Base-by-base conservation (phyloP, 2,888 invertebrate genomes). In the Scelioninae gen. 2 region DNA sequence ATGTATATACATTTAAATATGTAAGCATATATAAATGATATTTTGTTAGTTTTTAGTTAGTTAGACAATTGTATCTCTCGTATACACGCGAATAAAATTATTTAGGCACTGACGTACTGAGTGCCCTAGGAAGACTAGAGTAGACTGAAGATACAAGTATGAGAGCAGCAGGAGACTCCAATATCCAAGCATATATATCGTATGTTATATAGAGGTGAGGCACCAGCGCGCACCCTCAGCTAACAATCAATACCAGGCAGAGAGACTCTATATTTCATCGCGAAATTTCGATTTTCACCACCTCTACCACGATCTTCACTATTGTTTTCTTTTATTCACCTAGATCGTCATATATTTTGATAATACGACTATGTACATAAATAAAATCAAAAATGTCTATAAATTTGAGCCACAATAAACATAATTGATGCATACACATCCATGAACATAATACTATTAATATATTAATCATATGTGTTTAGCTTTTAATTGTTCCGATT, bases 81-180 rank as follows among this genome's bases (percentile, higher is more conserved):
- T n/a, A 28, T 50, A 39, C 53, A 52, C 71, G 65, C 64, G 53
- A n/a, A 46, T 43, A 25, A 48, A 22, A 76, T 16, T 19, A 16
- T 58, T 57, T 63, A 46, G 63, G 48, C 58, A 57, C 33, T 64
- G 45, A 58, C 81, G 80, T 81, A 81, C 79, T 82, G 84, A 83
- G 83, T 82, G 84, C 84, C 84, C 82, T 80, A 80, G 83, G 84
- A 84, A 85, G 84, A 85, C 85, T 85, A 82, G 81, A 81, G 80
- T 79, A 78, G 78, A 73, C 73, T 69, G 78, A 79, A 80, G 77
- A 73, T 68, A 58, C 58, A 41, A 73, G 70, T 35, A 45, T 60
- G 73, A 67, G 73, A 74, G 71, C 70, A 65, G 63, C 55, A 70
- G 65, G 69, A 68, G 58, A 67, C 70, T 67, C 63, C 52, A 72